Conservation (phyloP, 1,140 invertebrate genomes). For the Leptinotarsa defecta region DNA sequence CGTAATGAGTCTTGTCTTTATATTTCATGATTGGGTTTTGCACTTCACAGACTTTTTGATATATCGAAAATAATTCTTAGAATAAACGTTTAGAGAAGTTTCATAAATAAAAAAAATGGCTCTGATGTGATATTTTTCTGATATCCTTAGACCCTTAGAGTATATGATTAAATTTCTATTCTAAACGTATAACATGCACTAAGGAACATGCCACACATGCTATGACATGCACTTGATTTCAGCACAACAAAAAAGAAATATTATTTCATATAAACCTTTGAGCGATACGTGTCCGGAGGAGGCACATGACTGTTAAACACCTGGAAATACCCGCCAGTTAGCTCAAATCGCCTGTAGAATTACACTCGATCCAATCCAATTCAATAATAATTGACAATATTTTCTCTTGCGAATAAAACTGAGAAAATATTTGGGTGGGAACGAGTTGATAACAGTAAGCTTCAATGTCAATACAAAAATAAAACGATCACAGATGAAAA, state of each 20-base stretch:
- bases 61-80: neutral
- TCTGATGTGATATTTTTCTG: neutral
- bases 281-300: constrained; percentile 86
- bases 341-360: constrained; percentile 35
- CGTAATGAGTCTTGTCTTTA: too few relatives aligned
- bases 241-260: constrained; percentile 46
- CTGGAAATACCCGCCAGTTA: constrained; percentile 65
- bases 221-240: constrained; percentile 41
- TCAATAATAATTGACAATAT: neutral
- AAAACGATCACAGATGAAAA: constrained; percentile 17
- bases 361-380: constrained; percentile 12
- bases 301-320: constrained; percentile 91
- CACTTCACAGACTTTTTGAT: neutral
- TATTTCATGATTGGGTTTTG: too few relatives aligned
- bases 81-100: neutral
- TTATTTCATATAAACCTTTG: constrained; percentile 74
- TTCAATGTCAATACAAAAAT: constrained; percentile 20
- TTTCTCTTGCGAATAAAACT: neutral
- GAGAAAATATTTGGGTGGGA: constrained; percentile 4
- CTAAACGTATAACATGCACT: constrained; percentile 35
- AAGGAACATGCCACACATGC: constrained; percentile 47
- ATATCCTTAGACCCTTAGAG: neutral
- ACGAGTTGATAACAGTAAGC: constrained; percentile 21
- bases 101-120: neutral
- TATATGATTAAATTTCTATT: neutral